Evolutionary conservation across 2,113 vertebrate species (phyloP).

Genomic region (Cynocephalus volans): DNA sequence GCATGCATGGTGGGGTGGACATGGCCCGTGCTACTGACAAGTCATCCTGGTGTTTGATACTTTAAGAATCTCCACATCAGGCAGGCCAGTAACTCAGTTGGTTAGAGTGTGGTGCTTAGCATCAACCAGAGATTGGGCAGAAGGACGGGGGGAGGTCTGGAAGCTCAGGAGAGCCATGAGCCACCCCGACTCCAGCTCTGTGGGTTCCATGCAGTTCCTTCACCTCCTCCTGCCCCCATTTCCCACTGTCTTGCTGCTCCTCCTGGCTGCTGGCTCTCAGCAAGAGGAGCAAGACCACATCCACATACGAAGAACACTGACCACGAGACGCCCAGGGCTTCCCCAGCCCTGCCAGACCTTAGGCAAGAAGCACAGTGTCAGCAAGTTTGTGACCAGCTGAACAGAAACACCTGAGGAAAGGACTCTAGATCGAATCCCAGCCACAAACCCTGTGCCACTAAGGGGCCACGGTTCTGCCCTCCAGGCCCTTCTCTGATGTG

Average conservation of each 20-base stretch:
- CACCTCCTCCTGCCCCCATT: no score
- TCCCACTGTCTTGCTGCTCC: neutral
- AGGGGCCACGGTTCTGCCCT: neutral
- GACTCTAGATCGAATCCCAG: neutral
- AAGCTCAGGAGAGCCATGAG: neutral
- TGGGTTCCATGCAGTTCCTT: neutral
- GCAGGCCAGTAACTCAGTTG: neutral
- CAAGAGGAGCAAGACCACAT: neutral
- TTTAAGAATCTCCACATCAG: neutral
- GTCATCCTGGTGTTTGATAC: neutral
- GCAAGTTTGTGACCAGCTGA: neutral
- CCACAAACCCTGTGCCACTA: neutral
- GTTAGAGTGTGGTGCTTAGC: neutral
- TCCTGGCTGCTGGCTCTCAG: neutral
- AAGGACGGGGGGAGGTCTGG: neutral
- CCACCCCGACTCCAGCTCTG: neutral
- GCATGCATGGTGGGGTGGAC: rapidly evolving
- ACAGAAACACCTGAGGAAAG: neutral
- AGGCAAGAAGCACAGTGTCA: neutral
- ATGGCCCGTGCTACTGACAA: rapidly evolving
- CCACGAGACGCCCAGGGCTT: neutral
- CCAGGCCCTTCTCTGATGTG: neutral
- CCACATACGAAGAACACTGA: neutral
- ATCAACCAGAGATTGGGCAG: neutral
- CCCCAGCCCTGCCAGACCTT: neutral